Base-by-base conservation (phyloP, 1,140 invertebrate species). In the Achatina immaculata region DNA sequence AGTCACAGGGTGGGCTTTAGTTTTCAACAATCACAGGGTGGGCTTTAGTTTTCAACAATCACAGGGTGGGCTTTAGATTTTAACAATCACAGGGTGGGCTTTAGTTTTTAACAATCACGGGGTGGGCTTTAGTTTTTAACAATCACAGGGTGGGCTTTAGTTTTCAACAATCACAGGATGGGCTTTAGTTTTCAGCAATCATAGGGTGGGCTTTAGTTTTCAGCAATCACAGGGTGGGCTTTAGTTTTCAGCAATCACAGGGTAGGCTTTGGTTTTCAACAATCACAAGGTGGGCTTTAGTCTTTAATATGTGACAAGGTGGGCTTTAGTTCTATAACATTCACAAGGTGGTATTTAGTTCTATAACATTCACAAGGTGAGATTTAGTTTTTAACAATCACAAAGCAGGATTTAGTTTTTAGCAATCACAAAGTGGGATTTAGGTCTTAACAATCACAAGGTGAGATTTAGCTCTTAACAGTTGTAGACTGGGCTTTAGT, bases 301-400 rank as follows among this genome's bases (percentile, higher is more conserved):
- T n/a, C n/a, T n/a, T n/a, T n/a, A n/a, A n/a, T n/a, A n/a, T n/a
- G n/a, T n/a, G n/a, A n/a, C n/a, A n/a, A n/a, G n/a, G n/a, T n/a
- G n/a, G n/a, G n/a, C n/a, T n/a, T n/a, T n/a, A n/a, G n/a, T n/a
- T n/a, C n/a, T n/a, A n/a, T n/a, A n/a, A n/a, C n/a, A n/a, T n/a
- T n/a, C n/a, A n/a, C n/a, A n/a, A n/a, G n/a, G n/a, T n/a, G n/a
- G n/a, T n/a, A n/a, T n/a, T 75, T 38, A 16, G 14, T 28, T 68
- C 65, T 11, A n/a, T 28, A 68, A 14, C 65, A 68, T 16, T 24
- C 48, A 51, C 48, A 51, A 51, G 48, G 24, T 51, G 24, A 24
- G 48, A 51, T 51, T 24, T 51, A 11, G 11, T 51, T 24, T 14
- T 51, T 66, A 66, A 66, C 62, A 66, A 66, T 66, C 62, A 66